A percentile compares a stretch with the other conserved stretches of the same genome.
Evolutionary conservation across 2,888 invertebrate species (phyloP).

Genomic region (Hymenopus coronatus): DNA sequence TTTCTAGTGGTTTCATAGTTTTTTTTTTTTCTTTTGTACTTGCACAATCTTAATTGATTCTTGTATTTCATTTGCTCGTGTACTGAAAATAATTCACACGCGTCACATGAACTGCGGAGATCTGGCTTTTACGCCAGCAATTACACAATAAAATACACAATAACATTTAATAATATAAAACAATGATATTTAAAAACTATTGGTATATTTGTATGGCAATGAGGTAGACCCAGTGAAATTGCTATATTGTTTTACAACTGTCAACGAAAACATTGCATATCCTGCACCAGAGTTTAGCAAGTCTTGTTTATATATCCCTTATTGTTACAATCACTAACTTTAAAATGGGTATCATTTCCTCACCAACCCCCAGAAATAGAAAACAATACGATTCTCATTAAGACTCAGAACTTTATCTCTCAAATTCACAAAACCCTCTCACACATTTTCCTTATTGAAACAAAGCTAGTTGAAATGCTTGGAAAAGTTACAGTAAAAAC

Average conservation of each 20-base stretch:
- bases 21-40: conserved; percentile 15
- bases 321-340: not conserved
- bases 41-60: conserved; percentile 1
- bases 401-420: not conserved
- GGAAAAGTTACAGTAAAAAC: not conserved
- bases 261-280: conserved; percentile 26
- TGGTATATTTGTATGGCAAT: conserved; percentile 31
- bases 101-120: not conserved
- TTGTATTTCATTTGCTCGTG: conserved; percentile 14
- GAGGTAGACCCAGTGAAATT: conserved; percentile 33
- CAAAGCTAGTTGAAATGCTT: not conserved
- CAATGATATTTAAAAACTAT: conserved; percentile 29
- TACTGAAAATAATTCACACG: conserved; percentile 17
- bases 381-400: not conserved
- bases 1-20: not conserved
- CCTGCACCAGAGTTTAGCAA: conserved; percentile 11
- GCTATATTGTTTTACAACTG: conserved; percentile 26
- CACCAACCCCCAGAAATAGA: not conserved
- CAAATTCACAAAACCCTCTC: not conserved
- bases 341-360: not conserved
- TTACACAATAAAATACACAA: conserved; percentile 21
- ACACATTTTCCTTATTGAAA: not conserved
- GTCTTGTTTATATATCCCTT: not conserved
- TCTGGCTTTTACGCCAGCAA: not conserved
- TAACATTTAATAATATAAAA: conserved; percentile 29